Base-by-base conservation (phyloP, 1,140 invertebrate species). In the Eciton burchellii region DNA sequence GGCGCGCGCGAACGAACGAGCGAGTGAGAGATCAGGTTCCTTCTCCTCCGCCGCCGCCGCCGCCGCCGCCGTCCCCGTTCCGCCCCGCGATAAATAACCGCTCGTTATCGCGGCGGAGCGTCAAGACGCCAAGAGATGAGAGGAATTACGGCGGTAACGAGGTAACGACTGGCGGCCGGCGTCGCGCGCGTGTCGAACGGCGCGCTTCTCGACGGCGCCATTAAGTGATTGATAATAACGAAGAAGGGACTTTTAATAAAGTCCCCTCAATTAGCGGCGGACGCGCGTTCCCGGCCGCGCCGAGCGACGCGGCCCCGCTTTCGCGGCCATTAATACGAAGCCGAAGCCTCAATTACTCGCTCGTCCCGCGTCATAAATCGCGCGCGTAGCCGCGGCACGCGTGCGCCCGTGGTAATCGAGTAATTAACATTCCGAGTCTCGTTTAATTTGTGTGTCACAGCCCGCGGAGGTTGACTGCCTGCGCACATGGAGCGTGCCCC, bases 381-480 rank as follows among this genome's bases (percentile, higher is more conserved):
- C 62, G 24, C 86, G 73, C 57, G 24, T 63, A 70, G 82, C 82
- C 81, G 74, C 21, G 77, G 71, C 85, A 87, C 86, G 85, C 82
- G 85, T 73, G 71, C 72, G 66, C 35, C 2, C 6, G 21, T 74
- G 70, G 63, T 88, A 88, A 88, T 88, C 86, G 86, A 88, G 86
- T 84, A 87, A 88, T 88, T 88, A 88, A 88, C 86, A 88, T 88
- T 88, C 86, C 86, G 66, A 87, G 83, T 66, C 82, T 86, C 86
- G 86, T 88, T 87, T 88, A 84, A 84, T 87, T 87, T 73, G 62
- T 82, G 84, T 43, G 72, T 72, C 76, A 66, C 59, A 57, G 84
- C 47, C 56, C 70, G 56, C 57, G 63, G 43, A 63, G 66, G 41
- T n/a, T 52, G 49, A 21, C 63, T 45, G 49, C 43, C 54, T 71